Percentiles rank a stretch among this genome's conserved stretches.
Conservation (phyloP, 2,113 vertebrate genomes). For the Epinephelus lanceolatus region DNA sequence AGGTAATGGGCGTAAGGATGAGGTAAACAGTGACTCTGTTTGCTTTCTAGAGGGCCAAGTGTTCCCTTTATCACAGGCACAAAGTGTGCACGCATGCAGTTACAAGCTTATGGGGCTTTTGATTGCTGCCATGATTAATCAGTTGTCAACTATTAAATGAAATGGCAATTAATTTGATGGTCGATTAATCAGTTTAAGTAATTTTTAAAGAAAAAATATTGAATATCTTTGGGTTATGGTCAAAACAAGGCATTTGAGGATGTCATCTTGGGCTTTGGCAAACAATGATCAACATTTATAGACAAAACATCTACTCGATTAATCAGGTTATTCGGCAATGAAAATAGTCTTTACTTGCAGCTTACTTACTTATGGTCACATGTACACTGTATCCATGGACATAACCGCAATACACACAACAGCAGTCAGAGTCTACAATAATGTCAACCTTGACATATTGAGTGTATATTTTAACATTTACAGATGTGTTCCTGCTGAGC, state of each 20-base stretch:
- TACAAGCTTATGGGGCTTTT: background rate
- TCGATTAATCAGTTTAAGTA: too few relatives aligned
- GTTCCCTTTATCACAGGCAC: background rate
- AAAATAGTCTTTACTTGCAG: too few relatives aligned
- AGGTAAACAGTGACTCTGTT: conserved; percentile 37
- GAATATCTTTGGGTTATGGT: too few relatives aligned
- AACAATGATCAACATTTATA: too few relatives aligned
- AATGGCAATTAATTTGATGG: too few relatives aligned
- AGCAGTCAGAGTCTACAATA: background rate
- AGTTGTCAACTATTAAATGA: too few relatives aligned
- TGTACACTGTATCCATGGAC: background rate
- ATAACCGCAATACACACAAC: background rate
- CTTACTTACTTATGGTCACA: background rate
- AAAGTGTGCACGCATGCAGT: background rate
- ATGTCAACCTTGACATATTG: background rate
- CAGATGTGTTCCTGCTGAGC: background rate
- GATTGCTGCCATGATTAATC: too few relatives aligned
- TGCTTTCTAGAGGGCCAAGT: conserved; percentile 10
- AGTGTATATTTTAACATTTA: background rate
- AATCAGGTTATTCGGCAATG: too few relatives aligned
- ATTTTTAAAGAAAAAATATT: too few relatives aligned
- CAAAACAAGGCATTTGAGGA: too few relatives aligned
- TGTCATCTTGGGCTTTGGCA: too few relatives aligned
- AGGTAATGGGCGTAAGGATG: conserved; percentile 42
- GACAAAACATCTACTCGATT: too few relatives aligned